Conservation (phyloP, 2,113 vertebrate genomes). For the Bathybates hornii region DNA sequence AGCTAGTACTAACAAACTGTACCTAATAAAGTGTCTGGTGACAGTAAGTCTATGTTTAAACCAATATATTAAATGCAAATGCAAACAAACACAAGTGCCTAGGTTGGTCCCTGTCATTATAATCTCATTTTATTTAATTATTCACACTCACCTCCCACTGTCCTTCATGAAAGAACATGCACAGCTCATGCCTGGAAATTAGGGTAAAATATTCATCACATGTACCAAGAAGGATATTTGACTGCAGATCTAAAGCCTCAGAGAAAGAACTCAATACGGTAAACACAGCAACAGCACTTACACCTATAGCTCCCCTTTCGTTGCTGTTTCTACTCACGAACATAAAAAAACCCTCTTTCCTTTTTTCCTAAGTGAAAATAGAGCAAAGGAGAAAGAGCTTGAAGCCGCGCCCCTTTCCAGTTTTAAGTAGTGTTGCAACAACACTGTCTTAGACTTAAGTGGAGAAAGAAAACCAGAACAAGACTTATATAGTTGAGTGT, state of each 20-base stretch:
- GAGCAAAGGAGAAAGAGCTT: background rate
- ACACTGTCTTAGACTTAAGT: background rate
- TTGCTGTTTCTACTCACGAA: background rate
- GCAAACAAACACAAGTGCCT: background rate
- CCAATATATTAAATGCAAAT: background rate
- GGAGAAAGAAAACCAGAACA: background rate
- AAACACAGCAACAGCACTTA: background rate
- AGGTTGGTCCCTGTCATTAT: background rate
- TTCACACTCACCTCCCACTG: conserved; percentile 11
- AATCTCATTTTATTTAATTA: background rate
- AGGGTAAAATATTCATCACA: conserved; percentile 40
- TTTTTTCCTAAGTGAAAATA: background rate
- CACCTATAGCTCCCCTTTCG: background rate
- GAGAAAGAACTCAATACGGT: background rate
- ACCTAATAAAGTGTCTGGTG: background rate
- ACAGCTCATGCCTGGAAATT: conserved; percentile 32
- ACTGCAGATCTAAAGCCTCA: background rate
- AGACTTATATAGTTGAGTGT: background rate
- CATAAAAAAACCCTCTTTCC: background rate
- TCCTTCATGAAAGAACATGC: conserved; percentile 30
- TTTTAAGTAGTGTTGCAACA: background rate
- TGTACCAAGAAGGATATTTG: background rate
- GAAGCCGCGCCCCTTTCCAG: background rate
- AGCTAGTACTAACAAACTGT: background rate
- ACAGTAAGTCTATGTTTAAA: background rate